phyloP scores from a whole-genome alignment of 2,888 invertebrate genomes.

The Drosophila villosipedis region DNA sequence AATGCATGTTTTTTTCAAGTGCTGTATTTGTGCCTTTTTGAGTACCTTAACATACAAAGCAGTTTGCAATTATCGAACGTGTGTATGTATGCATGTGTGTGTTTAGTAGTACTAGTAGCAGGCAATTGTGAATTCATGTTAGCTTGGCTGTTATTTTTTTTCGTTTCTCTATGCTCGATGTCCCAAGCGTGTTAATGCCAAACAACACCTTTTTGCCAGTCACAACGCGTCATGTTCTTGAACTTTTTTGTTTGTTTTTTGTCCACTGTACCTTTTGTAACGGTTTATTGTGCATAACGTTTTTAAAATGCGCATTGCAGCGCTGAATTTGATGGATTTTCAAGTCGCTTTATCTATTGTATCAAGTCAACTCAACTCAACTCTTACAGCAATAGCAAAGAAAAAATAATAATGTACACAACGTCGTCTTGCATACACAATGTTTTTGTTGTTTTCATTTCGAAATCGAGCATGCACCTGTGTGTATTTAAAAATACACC shows the following conservation, averaged over 20 bases:
- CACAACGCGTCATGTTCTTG: constrained; percentile 66
- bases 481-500: constrained; percentile 48
- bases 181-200: constrained; percentile 74
- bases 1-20: constrained; percentile 53
- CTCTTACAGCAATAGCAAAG: constrained; percentile 25
- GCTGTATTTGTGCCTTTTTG: constrained; percentile 48
- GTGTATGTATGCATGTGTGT: constrained; percentile 1
- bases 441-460: constrained; percentile 58
- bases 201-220: constrained; percentile 47
- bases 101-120: neutral
- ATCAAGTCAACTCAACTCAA: constrained; percentile 22
- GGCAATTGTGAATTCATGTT: constrained; percentile 57
- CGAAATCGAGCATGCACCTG: constrained; percentile 67
- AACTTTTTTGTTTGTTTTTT: constrained; percentile 53
- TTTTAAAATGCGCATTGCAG: constrained; percentile 51
- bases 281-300: constrained; percentile 52
- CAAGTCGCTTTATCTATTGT: constrained; percentile 62
- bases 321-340: constrained; percentile 58
- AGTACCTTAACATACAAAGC: constrained; percentile 24
- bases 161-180: constrained; percentile 56
- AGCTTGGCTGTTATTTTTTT: constrained; percentile 19
- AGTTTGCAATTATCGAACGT: constrained; percentile 59
- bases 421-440: constrained; percentile 71
- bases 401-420: constrained; percentile 36
- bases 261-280: constrained; percentile 50